Conservation (phyloP, 2,113 vertebrate genomes). For the Terrapene triunguis region DNA sequence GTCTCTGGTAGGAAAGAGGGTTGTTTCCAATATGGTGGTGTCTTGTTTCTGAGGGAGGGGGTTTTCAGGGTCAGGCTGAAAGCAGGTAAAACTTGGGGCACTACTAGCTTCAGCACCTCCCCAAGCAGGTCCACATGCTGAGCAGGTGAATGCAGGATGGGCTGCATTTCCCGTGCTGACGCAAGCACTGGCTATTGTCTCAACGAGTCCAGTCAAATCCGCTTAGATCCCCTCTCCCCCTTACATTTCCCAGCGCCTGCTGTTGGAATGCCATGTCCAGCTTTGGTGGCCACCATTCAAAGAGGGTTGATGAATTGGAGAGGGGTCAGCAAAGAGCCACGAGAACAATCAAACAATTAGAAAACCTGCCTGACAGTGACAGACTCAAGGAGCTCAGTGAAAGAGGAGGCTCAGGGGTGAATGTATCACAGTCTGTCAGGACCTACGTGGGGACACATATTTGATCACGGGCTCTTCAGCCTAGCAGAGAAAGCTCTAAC, state of each 20-base stretch:
- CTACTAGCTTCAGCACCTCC: not conserved
- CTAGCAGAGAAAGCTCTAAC: not conserved
- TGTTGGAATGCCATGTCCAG: too few species aligned
- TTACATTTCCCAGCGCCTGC: not conserved
- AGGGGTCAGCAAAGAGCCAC: too few species aligned
- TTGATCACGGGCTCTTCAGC: not conserved
- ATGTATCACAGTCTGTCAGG: too few species aligned
- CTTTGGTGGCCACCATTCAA: not conserved
- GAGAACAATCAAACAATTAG: not conserved
- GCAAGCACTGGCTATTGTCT: not conserved
- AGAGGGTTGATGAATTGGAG: not conserved
- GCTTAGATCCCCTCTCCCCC: fast-evolving
- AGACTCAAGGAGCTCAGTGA: too few species aligned
- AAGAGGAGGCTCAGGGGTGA: not conserved
- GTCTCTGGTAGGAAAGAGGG: not conserved
- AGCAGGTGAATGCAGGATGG: too few species aligned
- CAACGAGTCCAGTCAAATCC: not conserved
- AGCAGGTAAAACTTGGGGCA: not conserved
- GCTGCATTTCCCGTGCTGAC: not conserved
- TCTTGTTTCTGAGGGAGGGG: not conserved
- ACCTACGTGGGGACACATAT: too few species aligned
- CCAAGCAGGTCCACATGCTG: too few species aligned
- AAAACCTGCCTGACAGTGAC: not conserved
- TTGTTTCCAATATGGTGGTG: not conserved
- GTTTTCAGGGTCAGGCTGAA: not conserved